phyloP scores from a whole-genome alignment of 1,140 invertebrate species.

The Liolophura sinensis region DNA sequence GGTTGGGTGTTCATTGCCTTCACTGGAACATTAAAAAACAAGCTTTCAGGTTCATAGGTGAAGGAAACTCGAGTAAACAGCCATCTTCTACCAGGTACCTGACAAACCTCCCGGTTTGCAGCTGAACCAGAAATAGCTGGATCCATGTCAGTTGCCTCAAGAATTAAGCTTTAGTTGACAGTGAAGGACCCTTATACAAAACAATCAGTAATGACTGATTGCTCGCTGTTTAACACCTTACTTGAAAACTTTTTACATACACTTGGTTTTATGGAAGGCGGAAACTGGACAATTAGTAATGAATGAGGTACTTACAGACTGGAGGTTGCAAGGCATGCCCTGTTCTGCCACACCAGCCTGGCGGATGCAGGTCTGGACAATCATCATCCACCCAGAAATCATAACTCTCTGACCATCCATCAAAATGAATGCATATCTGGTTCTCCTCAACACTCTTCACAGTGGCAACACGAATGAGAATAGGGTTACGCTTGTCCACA shows the following conservation, averaged over 20 bases:
- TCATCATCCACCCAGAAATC: conserved; percentile 78
- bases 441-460: conserved; percentile 81
- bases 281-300: conserved; percentile 7
- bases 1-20: no score
- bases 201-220: not conserved
- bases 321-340: conserved; percentile 84
- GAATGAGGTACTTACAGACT: conserved; percentile 33
- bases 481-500: conserved; percentile 68
- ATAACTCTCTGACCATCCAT: conserved; percentile 86
- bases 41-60: no score
- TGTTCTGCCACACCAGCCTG: conserved; percentile 70
- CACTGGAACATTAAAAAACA: no score
- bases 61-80: no score
- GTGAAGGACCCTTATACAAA: not conserved
- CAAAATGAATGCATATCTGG: conserved; percentile 84
- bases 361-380: conserved; percentile 50
- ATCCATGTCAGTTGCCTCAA: no score
- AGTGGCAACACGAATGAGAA: conserved; percentile 83
- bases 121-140: no score
- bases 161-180: no score
- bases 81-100: no score
- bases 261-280: no score
- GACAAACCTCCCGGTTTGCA: no score
- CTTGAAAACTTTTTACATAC: not conserved
- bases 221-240: conserved; percentile 6